phyloP scores from a whole-genome alignment of 1,140 invertebrate species.

The Lucilia sericata region DNA sequence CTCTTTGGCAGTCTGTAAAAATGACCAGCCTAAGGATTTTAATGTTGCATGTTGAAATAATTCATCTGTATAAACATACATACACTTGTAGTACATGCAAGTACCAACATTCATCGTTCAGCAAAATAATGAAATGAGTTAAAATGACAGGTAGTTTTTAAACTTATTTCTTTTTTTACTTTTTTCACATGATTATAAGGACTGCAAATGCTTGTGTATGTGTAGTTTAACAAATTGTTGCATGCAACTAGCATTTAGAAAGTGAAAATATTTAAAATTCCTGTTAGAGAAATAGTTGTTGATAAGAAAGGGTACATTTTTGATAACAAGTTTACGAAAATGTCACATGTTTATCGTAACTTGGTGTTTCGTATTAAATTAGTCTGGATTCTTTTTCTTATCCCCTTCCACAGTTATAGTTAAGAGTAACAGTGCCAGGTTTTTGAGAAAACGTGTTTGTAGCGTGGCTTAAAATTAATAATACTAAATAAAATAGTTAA shows the following conservation, averaged over 20 bases:
- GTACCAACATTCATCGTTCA: neutral
- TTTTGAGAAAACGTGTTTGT: too few relatives aligned
- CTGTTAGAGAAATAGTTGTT: neutral
- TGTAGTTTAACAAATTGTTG: neutral
- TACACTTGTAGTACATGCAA: neutral
- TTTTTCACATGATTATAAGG: neutral
- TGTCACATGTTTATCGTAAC: constrained; percentile 35
- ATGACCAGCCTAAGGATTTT: constrained; percentile 24
- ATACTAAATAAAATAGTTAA: too few relatives aligned
- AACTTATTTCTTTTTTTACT: neutral
- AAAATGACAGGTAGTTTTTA: constrained; percentile 28
- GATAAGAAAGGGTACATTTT: constrained; percentile 41
- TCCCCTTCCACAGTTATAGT: neutral
- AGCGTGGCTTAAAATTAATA: too few relatives aligned
- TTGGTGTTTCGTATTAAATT: constrained; percentile 35
- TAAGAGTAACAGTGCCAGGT: neutral
- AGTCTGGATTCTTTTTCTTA: constrained; percentile 7
- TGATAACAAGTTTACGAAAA: constrained; percentile 26
- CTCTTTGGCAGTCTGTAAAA: neutral
- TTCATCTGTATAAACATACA: neutral
- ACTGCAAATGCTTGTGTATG: neutral
- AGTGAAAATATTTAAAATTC: constrained; percentile 38
- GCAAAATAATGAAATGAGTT: constrained; percentile 21
- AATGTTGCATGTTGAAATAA: constrained; percentile 31
- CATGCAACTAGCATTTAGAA: constrained; percentile 14